Evolutionary conservation across 2,113 vertebrate species (phyloP), one percentile per base, ranked within the genome.

Genomic region (Sarotherodon lohbergeri): DNA sequence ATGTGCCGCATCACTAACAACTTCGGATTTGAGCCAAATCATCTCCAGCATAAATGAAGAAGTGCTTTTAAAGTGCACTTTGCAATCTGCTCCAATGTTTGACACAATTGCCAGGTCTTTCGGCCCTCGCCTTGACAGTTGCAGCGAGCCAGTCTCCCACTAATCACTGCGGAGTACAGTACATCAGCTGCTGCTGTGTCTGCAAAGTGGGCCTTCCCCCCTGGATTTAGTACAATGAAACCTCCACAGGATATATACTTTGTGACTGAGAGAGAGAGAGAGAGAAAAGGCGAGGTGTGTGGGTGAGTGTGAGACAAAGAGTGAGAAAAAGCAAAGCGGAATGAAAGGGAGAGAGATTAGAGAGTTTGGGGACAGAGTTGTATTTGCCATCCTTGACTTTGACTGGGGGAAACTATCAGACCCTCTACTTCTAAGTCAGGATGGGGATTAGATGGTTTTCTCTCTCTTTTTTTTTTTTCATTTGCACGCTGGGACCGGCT

Each of bases 181-280:
- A 55, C 88, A 81, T 92, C 71, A 81, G 84, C 90, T 93, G 91
- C 93, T 93, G 91, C 93, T 93, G 92, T 90, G 91, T 94, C 88
- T 89, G 91, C 93, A 89, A 87, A 93, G 81, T 82, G 90, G 78
- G 59, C 83, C 83, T 89, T 85, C 81, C 91, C 88, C 86, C 24
- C 57, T 71, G 88, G 91, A 91, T 88, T 82, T 76, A 29, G 78
- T 87, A 86, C 81, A 91, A 92, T 94, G 89, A 93, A 89, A 88
- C 82, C 90, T 90, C 84, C 39, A 78, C 39, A 82, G 83, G 63
- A 91, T 29, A 88, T 84, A 78, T 59, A 56, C 78, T 19, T 56
- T 73, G 54, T 81, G 80, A 57, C 86, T n/a, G 41, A 76, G 73
- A 61, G 78, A 81, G 66, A 12, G 7, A 8, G 39, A 16, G 71